Evolutionary conservation across 2,797 vertebrate species (phyloP).

Genomic region (Streptopelia turtur): DNA sequence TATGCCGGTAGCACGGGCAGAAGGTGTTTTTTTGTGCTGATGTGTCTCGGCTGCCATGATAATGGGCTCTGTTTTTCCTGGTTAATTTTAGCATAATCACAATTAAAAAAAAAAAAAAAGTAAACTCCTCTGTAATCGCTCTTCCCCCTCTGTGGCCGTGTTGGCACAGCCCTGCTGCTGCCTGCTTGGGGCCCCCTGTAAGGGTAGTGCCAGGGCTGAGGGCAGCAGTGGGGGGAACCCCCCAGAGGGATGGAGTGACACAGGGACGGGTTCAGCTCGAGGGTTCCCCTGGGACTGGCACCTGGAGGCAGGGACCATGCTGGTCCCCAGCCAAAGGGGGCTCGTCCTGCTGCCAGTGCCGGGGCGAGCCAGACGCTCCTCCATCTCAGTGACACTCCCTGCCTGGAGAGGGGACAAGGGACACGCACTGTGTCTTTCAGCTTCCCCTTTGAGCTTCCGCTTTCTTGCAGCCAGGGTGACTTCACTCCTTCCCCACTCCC

Average conservation of each 20-base stretch:
- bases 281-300: not conserved
- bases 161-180: not conserved
- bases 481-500: not conserved
- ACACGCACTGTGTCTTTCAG: not conserved
- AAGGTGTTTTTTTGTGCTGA: not conserved
- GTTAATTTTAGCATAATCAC: conserved; percentile 70
- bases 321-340: not conserved
- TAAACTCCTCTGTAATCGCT: conserved; percentile 13
- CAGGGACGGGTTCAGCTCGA: not conserved
- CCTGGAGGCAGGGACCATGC: rapidly evolving
- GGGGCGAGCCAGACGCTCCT: rapidly evolving
- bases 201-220: not conserved
- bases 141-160: not conserved
- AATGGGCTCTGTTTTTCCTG: conserved; percentile 17
- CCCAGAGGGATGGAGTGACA: not conserved
- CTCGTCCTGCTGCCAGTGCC: rapidly evolving
- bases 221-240: not conserved
- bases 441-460: conserved; percentile 61
- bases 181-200: not conserved
- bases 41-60: not conserved
- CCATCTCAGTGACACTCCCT: not conserved
- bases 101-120: not conserved
- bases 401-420: not conserved
- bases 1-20: rapidly evolving
- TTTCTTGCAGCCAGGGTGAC: not conserved